Conservation (phyloP, 2,797 vertebrate genomes). For the Kryptolebias ocellatus region DNA sequence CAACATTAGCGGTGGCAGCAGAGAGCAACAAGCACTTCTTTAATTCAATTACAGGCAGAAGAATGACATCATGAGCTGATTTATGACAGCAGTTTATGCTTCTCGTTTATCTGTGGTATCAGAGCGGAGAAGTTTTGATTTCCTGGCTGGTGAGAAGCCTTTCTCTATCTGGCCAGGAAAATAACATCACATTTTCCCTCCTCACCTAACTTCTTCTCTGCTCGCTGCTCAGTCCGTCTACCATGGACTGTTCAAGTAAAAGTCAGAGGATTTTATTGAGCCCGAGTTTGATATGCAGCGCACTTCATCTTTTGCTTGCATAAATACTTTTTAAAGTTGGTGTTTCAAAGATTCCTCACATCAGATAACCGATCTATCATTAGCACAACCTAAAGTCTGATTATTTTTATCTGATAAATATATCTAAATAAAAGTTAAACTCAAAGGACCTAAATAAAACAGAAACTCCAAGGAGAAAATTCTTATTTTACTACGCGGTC, state of each 20-base stretch:
- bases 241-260: constrained; percentile 33
- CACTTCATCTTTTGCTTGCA: constrained; percentile 10
- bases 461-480: not conserved
- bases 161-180: constrained; percentile 79
- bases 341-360: constrained; percentile 21
- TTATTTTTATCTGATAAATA: not conserved
- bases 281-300: constrained; percentile 27
- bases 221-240: constrained; percentile 52
- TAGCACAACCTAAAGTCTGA: not conserved
- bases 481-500: not conserved
- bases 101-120: constrained; percentile 77
- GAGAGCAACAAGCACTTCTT: constrained; percentile 8
- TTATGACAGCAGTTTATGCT: constrained; percentile 41
- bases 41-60: constrained; percentile 19
- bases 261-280: constrained; percentile 41
- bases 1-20: constrained; percentile 7
- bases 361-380: constrained; percentile 8
- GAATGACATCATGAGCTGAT: constrained; percentile 55
- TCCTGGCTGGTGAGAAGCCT: constrained; percentile 68
- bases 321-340: constrained; percentile 15
- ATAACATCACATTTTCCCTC: constrained; percentile 78
- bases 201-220: constrained; percentile 65
- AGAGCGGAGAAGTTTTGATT: constrained; percentile 62
- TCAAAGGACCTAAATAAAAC: too few species aligned
- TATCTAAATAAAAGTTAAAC: constrained; percentile 1